Evolutionary conservation across 2,797 vertebrate species (phyloP), one percentile per base, ranked within the genome.

Genomic region (Takifugu rubripes): DNA sequence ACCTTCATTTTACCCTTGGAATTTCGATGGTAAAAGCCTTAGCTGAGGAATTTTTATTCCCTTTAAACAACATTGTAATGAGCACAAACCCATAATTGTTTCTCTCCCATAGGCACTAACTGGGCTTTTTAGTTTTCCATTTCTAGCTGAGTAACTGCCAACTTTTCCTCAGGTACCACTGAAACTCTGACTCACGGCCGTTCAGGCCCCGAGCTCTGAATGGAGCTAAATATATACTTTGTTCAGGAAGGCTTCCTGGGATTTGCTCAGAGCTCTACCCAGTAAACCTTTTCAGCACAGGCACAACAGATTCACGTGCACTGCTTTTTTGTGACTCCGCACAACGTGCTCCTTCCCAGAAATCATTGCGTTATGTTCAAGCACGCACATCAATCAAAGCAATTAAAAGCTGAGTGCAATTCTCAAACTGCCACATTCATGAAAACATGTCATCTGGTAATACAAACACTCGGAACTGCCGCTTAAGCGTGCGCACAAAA

Each of bases 81-180:
- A 85, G 84, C 72, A 76, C 74, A 87, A 86, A 81, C 72, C 84
- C 78, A 75, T 90, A 88, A 88, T 88, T 86, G 81, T 88, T 89
- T 88, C 85, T 81, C 84, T 87, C 84, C 84, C 85, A 79, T 69
- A 75, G 83, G 85, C 84, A 78, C 73, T 79, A 73, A 75, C 72
- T 64, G 58, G 58, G 66, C 72, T 78, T 86, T 85, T 87, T 77
- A 76, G 85, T 85, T 88, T 88, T 89, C 84, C 85, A 84, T 78
- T 17, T 9, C 70, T 78, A 15, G 64, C 82, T 80, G 61, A 78
- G 81, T 66, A 59, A 67, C 70, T 82, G 85, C 84, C 87, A 87
- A 82, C 65, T 75, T 84, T 81, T 87, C 68, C 74, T 74, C 79
- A 88, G 85, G 85, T 87, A 78, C 78, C 52, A 54, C 54, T 79